A percentile compares a stretch with the other conserved stretches of the same genome.
phyloP scores from a whole-genome alignment of 2,888 invertebrate genomes.

The Oscheius myriophilus region DNA sequence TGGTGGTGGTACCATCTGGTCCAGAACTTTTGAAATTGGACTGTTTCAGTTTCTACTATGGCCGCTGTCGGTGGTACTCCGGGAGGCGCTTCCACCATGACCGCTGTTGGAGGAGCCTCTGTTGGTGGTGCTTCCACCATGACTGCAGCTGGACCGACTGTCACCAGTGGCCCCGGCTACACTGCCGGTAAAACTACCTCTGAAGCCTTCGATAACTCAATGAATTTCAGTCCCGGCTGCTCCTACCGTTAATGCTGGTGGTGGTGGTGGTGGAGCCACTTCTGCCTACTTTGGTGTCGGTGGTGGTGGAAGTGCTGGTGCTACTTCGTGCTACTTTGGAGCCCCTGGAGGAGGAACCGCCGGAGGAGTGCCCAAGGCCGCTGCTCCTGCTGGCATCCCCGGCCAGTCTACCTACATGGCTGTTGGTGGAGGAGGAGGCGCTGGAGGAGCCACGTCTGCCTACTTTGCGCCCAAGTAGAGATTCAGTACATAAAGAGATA shows the following conservation, averaged over 20 bases:
- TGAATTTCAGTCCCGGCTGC: too few species aligned
- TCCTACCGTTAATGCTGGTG: slow-evolving; percentile 37
- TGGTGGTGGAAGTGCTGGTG: not conserved
- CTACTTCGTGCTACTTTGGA: slow-evolving; percentile 28
- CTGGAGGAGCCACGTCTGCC: slow-evolving; percentile 52
- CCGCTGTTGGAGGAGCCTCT: slow-evolving; percentile 40
- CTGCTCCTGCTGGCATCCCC: slow-evolving; percentile 24
- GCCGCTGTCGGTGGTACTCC: slow-evolving; percentile 33
- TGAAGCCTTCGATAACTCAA: too few species aligned
- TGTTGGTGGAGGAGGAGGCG: slow-evolving; percentile 34
- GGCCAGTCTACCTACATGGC: slow-evolving; percentile 40
- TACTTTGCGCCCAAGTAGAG: slow-evolving; percentile 58
- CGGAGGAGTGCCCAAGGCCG: slow-evolving; percentile 34
- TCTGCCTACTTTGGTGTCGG: slow-evolving; percentile 35
- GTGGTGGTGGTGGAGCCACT: slow-evolving; percentile 37
- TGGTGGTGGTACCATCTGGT: slow-evolving; percentile 54
- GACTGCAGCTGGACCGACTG: slow-evolving; percentile 28
- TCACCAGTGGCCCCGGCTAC: too few species aligned
- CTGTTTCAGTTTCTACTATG: slow-evolving; percentile 27
- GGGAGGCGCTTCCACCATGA: slow-evolving; percentile 56
- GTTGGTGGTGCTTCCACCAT: slow-evolving; percentile 28
- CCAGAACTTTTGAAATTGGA: slow-evolving; percentile 45
- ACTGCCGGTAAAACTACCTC: slow-evolving; percentile 15
- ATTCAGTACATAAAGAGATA: too few species aligned
- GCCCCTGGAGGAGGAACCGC: slow-evolving; percentile 14